Conservation (phyloP, 2,888 invertebrate genomes). For the Sarcophaga subvicina region DNA sequence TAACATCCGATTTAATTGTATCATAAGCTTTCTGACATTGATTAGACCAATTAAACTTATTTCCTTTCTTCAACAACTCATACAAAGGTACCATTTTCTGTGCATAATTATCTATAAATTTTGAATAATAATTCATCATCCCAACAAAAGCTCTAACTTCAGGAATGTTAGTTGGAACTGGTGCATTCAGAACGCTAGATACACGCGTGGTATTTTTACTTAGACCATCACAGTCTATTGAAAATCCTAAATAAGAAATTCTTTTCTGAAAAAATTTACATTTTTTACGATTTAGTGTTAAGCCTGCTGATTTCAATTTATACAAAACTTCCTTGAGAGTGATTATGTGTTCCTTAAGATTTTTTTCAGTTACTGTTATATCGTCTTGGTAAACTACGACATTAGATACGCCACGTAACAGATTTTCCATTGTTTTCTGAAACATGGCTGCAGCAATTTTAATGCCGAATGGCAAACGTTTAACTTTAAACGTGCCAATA, state of each 20-base stretch:
- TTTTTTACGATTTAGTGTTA: constrained; percentile 14
- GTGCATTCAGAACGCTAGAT: constrained; percentile 15
- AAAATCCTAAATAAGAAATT: constrained; percentile 34
- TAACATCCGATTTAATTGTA: too few relatives aligned
- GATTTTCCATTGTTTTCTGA: constrained; percentile 56
- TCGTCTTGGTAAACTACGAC: not conserved
- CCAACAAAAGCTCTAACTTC: constrained; percentile 42
- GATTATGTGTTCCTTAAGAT: constrained; percentile 57
- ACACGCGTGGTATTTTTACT: not conserved
- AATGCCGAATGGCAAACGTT: constrained; percentile 49
- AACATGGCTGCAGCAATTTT: constrained; percentile 55
- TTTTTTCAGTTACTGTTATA: not conserved
- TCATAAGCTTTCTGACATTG: too few relatives aligned
- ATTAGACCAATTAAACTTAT: too few relatives aligned
- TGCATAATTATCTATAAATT: not conserved
- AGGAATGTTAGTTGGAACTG: constrained; percentile 9
- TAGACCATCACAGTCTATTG: constrained; percentile 22
- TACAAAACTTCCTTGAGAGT: not conserved
- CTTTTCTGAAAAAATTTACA: constrained; percentile 24
- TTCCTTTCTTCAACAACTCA: too few relatives aligned
- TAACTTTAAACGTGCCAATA: constrained; percentile 33
- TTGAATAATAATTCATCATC: constrained; percentile 30
- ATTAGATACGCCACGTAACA: constrained; percentile 39
- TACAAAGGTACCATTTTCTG: too few relatives aligned
- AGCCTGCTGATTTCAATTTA: not conserved